phyloP scores from a whole-genome alignment of 2,888 invertebrate genomes.

The Apotomis turbidana region DNA sequence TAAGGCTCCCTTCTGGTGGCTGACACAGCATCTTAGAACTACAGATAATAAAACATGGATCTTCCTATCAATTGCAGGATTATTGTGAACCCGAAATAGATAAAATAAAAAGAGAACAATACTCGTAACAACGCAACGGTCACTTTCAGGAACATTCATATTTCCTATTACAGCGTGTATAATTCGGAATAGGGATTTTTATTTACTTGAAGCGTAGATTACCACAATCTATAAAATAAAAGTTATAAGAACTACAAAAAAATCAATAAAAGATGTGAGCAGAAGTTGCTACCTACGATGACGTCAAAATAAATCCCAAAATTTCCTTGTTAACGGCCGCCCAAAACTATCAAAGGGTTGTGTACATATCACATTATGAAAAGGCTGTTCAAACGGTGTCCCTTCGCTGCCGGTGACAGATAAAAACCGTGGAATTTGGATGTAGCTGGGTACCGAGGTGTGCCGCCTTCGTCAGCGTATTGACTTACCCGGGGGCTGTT shows the following conservation, averaged over 20 bases:
- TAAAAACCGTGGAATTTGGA: constrained; percentile 71
- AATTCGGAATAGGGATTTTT: too few species aligned
- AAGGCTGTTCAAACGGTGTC: constrained; percentile 58
- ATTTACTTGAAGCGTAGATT: too few species aligned
- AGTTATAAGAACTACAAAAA: too few species aligned
- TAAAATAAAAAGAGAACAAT: neutral
- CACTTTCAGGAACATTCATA: too few species aligned
- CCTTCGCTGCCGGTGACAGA: constrained; percentile 74
- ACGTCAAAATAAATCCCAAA: constrained; percentile 23
- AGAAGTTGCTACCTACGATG: neutral
- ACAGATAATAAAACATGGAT: constrained; percentile 22
- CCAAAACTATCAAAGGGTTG: constrained; percentile 36
- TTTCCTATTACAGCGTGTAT: too few species aligned
- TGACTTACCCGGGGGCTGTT: constrained; percentile 79
- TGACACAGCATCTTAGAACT: constrained; percentile 50
- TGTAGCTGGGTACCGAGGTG: constrained; percentile 60
- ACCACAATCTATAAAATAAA: too few species aligned
- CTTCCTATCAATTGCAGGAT: neutral
- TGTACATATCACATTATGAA: constrained; percentile 58
- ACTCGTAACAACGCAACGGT: neutral
- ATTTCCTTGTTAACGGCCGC: constrained; percentile 32
- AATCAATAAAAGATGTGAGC: too few species aligned
- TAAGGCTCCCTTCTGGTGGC: constrained; percentile 54
- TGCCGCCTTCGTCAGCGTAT: constrained; percentile 80
- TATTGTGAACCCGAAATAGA: constrained; percentile 4